These are phyloP conservation scores for Chrysopa pallens DNA, from an alignment of 1,140 invertebrate genomes.

Conservation along the genomic window DNA sequence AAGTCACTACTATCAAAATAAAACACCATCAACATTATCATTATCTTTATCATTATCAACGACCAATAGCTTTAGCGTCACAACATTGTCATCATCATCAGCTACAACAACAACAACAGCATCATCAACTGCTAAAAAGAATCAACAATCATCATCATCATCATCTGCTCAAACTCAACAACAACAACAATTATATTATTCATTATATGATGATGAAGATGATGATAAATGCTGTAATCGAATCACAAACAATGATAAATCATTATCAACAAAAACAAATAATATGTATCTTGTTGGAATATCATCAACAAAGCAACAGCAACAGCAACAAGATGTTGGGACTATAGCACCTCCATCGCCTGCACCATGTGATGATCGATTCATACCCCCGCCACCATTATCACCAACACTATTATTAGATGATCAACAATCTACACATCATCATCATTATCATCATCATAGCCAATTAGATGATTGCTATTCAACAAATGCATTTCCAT, in stretches of 20 bases:
- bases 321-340: slow-evolving; percentile 1
- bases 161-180: slow-evolving; percentile 5
- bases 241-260: too few species aligned
- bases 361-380: slow-evolving; percentile 19
- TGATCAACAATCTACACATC: background rate
- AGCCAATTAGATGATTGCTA: slow-evolving; percentile 17
- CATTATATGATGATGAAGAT: background rate
- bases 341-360: slow-evolving; percentile 22
- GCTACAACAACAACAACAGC: background rate
- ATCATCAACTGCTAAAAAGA: too few species aligned
- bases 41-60: too few species aligned
- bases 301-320: background rate
- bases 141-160: too few species aligned
- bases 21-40: too few species aligned
- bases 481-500: slow-evolving; percentile 17
- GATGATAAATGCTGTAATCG: background rate
- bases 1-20: too few species aligned
- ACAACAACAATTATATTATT: slow-evolving; percentile 3
- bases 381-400: slow-evolving; percentile 20
- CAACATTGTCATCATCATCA: background rate
- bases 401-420: slow-evolving; percentile 9
- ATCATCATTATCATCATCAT: slow-evolving; percentile 8
- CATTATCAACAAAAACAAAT: too few species aligned
- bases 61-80: too few species aligned
- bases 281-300: background rate